Conservation (phyloP, 2,113 vertebrate genomes). For the Rhinolophus ferrumequinum region DNA sequence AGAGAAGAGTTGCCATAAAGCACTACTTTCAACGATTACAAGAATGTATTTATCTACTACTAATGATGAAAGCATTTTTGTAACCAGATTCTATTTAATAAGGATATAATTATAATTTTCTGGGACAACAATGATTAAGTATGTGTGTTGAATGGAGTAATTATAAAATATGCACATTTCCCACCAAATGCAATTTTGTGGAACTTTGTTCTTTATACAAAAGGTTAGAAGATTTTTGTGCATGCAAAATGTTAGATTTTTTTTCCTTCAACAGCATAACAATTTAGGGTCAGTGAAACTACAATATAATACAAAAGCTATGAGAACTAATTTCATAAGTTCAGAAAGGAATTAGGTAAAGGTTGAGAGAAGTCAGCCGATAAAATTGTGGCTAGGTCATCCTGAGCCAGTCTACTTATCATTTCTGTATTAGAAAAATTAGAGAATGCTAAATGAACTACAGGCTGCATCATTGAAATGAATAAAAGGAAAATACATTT, state of each 20-base stretch:
- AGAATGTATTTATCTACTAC: background rate
- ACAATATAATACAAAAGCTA: constrained; percentile 18
- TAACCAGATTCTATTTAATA: background rate
- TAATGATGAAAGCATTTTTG: background rate
- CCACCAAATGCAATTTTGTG: background rate
- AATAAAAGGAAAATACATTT: constrained; percentile 61
- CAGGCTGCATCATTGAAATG: constrained; percentile 31
- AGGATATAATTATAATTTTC: constrained; percentile 25
- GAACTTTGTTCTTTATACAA: constrained; percentile 1
- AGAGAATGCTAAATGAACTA: constrained; percentile 56
- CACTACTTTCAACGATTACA: background rate
- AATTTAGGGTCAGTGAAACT: constrained; percentile 43
- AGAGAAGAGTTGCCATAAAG: background rate
- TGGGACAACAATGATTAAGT: background rate
- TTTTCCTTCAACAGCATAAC: background rate
- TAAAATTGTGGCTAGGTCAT: constrained; percentile 51
- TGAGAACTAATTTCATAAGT: constrained; percentile 7
- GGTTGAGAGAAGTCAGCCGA: constrained; percentile 37
- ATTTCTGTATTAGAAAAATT: constrained; percentile 60
- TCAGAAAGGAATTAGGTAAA: constrained; percentile 43
- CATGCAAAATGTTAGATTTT: background rate
- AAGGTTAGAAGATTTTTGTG: constrained; percentile 1
- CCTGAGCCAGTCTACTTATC: constrained; percentile 11
- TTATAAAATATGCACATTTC: background rate
- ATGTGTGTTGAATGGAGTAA: background rate